Conservation (phyloP, 2,797 vertebrate genomes). For the Kryptopterus vitreolus region DNA sequence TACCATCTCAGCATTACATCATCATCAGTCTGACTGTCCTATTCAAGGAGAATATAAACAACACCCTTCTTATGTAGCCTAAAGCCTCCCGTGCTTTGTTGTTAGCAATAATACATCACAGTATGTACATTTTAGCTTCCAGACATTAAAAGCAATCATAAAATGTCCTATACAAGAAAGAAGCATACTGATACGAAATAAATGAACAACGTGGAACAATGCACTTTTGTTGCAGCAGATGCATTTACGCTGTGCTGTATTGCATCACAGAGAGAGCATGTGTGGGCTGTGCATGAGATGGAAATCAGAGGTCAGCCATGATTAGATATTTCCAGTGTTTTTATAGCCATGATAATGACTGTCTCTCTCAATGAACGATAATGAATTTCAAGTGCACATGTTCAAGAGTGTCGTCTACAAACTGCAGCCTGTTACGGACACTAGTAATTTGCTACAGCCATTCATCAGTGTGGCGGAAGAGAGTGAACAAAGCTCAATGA, state of each 20-base stretch:
- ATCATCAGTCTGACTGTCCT: slow-evolving; percentile 12
- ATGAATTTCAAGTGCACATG: slow-evolving; percentile 57
- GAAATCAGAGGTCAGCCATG: slow-evolving; percentile 60
- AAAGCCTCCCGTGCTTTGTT: slow-evolving; percentile 29
- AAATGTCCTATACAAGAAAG: slow-evolving; percentile 15
- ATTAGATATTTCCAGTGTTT: slow-evolving; percentile 58
- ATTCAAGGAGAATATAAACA: slow-evolving; percentile 31
- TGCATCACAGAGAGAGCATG: slow-evolving; percentile 24
- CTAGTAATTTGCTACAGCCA: slow-evolving; percentile 30
- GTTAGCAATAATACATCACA: slow-evolving; percentile 19
- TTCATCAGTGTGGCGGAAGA: slow-evolving; percentile 46
- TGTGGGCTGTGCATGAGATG: slow-evolving; percentile 43
- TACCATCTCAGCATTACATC: slow-evolving; percentile 23
- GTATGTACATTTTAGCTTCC: slow-evolving; percentile 13
- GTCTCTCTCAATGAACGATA: slow-evolving; percentile 51
- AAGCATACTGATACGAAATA: slow-evolving; percentile 2
- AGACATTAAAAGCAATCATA: slow-evolving; percentile 16
- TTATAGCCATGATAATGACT: slow-evolving; percentile 59
- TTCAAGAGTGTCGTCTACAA: slow-evolving; percentile 41
- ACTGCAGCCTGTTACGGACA: slow-evolving; percentile 40
- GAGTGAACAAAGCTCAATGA: slow-evolving; percentile 5
- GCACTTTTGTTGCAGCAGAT: not conserved
- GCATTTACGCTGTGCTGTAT: slow-evolving; percentile 17
- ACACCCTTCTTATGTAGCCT: slow-evolving; percentile 20
- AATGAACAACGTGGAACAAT: slow-evolving; percentile 1